Evolutionary conservation across 2,797 vertebrate genomes (phyloP).

Genomic region (Austrolebias charrua): DNA sequence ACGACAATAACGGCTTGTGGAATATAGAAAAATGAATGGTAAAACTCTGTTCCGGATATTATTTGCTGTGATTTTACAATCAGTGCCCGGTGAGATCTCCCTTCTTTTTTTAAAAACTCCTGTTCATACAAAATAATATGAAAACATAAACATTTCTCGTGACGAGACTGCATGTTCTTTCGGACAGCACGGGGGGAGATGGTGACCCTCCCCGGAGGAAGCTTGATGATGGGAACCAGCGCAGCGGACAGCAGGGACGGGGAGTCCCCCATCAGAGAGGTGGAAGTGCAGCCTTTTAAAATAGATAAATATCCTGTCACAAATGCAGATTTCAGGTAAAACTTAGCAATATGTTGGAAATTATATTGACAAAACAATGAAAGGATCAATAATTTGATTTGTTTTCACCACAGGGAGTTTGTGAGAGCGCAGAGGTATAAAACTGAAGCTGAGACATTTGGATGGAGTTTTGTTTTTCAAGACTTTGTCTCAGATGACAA

Average conservation of each 20-base stretch:
- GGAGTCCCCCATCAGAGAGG: constrained; percentile 76
- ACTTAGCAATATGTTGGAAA: rapidly evolving
- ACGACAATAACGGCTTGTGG: neutral
- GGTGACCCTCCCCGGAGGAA: constrained; percentile 83
- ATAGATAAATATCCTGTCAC: constrained; percentile 88
- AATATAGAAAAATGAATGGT: constrained; percentile 16
- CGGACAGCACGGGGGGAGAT: constrained; percentile 52
- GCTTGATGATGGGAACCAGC: constrained; percentile 82
- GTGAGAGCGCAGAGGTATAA: constrained; percentile 88
- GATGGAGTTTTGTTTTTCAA: constrained; percentile 98
- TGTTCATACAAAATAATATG: neutral
- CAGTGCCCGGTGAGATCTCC: constrained; percentile 50
- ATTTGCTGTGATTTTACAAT: constrained; percentile 30
- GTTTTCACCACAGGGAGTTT: constrained; percentile 84
- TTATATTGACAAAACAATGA: neutral
- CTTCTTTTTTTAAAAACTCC: neutral
- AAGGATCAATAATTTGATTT: neutral
- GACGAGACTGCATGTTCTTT: neutral
- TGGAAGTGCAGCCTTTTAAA: constrained; percentile 78
- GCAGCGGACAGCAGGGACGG: constrained; percentile 78
- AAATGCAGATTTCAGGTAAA: constrained; percentile 89
- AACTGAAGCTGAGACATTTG: constrained; percentile 91
- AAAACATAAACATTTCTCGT: neutral
- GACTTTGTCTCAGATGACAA: constrained; percentile 89
- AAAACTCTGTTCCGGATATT: neutral